phyloP scores from a whole-genome alignment of 2,797 vertebrate species.

The Acanthopagrus latus region DNA sequence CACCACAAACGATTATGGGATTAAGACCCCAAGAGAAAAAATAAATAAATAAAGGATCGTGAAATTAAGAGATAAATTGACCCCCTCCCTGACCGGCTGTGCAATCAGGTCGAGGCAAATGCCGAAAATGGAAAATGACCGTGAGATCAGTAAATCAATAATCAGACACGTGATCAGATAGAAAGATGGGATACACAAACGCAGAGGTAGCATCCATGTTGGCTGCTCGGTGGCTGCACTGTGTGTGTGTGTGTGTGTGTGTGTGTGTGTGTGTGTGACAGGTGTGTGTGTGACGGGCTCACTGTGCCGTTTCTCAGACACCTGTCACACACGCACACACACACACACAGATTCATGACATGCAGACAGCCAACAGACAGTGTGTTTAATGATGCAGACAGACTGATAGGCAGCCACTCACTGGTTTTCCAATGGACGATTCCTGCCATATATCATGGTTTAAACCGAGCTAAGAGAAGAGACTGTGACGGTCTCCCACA shows the following conservation, averaged over 20 bases:
- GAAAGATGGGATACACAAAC: conserved; percentile 8
- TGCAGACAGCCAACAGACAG: conserved; percentile 32
- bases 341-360: neutral
- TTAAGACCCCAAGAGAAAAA: neutral
- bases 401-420: conserved; percentile 32
- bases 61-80: neutral
- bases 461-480: conserved; percentile 20
- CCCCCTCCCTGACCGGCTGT: neutral
- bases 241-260: neutral
- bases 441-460: conserved; percentile 31
- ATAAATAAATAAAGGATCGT: conserved; percentile 1
- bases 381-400: conserved; percentile 36
- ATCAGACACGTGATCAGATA: conserved; percentile 1
- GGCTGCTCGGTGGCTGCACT: neutral
- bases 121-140: conserved; percentile 23
- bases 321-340: neutral
- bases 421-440: conserved; percentile 19
- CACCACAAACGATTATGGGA: conserved; percentile 17
- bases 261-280: neutral
- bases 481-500: neutral
- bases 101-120: neutral
- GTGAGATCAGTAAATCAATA: conserved; percentile 33
- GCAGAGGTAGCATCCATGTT: neutral
- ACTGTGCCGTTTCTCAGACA: neutral
- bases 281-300: neutral